Evolutionary conservation across 2,113 vertebrate genomes (phyloP).

Genomic region (Saimiri boliviensis): DNA sequence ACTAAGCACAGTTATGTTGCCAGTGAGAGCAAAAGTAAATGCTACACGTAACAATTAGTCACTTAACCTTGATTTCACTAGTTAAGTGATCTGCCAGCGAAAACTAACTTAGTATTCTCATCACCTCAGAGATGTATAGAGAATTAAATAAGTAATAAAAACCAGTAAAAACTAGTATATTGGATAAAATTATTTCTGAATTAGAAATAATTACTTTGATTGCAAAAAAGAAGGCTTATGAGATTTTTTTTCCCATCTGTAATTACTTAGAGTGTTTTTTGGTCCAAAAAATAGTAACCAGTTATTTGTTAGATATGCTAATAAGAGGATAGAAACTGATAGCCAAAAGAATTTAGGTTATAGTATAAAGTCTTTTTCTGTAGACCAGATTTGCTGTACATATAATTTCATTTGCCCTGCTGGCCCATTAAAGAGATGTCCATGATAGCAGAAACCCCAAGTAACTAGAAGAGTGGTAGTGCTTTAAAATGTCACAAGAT

Average conservation of each 20-base stretch:
- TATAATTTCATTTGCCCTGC: too few relatives aligned
- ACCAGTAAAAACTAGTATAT: not conserved
- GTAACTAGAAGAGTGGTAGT: too few relatives aligned
- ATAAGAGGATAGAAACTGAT: too few relatives aligned
- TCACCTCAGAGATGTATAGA: not conserved
- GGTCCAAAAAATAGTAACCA: too few relatives aligned
- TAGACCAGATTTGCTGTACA: too few relatives aligned
- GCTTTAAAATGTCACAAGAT: too few relatives aligned
- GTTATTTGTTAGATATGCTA: too few relatives aligned
- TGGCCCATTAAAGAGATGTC: too few relatives aligned
- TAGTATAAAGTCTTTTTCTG: too few relatives aligned
- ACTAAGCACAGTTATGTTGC: not conserved
- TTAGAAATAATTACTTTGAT: not conserved
- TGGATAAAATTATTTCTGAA: not conserved
- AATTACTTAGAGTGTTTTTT: too few relatives aligned
- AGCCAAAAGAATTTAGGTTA: too few relatives aligned
- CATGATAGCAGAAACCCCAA: too few relatives aligned
- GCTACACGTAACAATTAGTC: not conserved
- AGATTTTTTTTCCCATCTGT: not conserved
- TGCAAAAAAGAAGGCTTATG: not conserved
- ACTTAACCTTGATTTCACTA: not conserved
- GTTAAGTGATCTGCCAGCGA: not conserved
- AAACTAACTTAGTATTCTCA: not conserved
- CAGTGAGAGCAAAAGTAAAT: not conserved
- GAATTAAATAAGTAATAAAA: not conserved